These are phyloP conservation scores for Phoeniculus purpureus DNA, from an alignment of 2,797 vertebrate genomes.

Conservation along the genomic window DNA sequence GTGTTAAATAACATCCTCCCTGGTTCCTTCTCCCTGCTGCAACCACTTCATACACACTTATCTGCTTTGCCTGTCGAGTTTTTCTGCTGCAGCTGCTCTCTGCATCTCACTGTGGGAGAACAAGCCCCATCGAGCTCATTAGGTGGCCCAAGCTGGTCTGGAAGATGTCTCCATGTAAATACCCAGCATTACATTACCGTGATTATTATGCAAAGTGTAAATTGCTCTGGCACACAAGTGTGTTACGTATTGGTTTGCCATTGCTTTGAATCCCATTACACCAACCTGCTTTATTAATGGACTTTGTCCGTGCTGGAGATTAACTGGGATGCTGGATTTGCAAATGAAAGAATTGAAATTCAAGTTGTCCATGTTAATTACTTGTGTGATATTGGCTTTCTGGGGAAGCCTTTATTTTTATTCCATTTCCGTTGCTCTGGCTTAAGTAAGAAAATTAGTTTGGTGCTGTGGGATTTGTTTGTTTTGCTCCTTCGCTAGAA, in stretches of 20 bases:
- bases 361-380: conserved; percentile 23
- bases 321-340: conserved; percentile 36
- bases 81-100: neutral
- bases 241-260: neutral
- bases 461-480: neutral
- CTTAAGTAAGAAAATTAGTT: neutral
- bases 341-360: conserved; percentile 49
- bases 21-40: neutral
- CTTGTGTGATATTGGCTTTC: neutral
- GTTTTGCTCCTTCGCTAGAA: neutral
- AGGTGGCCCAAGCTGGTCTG: neutral
- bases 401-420: neutral
- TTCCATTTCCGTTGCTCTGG: neutral
- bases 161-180: neutral
- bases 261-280: conserved; percentile 22
- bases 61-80: neutral
- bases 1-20: neutral
- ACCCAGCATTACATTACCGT: neutral
- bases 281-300: conserved; percentile 27
- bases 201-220: neutral
- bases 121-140: neutral
- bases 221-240: neutral
- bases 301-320: conserved; percentile 1
- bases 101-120: neutral
- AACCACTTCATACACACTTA: fast-evolving